phyloP scores from a whole-genome alignment of 2,888 invertebrate genomes.

The Ctenicera cuprea region DNA sequence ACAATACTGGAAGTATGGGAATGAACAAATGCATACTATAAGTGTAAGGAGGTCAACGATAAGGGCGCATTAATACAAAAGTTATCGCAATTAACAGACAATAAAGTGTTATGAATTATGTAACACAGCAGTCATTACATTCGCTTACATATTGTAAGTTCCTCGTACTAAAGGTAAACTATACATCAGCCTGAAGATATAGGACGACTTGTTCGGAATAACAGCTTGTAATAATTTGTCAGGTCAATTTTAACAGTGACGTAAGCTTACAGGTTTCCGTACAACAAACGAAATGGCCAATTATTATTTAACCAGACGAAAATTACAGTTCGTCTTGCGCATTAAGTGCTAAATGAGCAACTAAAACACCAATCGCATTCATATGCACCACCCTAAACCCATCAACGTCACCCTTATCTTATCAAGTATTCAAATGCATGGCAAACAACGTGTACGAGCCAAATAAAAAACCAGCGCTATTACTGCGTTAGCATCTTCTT shows the following conservation, averaged over 20 bases:
- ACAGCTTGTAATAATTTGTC: slow-evolving; percentile 42
- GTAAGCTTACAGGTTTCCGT: too few relatives aligned
- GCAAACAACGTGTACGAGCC: slow-evolving; percentile 57
- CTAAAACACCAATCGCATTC: slow-evolving; percentile 49
- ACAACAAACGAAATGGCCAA: slow-evolving; percentile 26
- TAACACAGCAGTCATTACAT: slow-evolving; percentile 9
- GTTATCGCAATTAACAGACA: neutral
- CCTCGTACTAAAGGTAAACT: slow-evolving; percentile 13
- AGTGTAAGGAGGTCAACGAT: neutral
- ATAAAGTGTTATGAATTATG: slow-evolving; percentile 2
- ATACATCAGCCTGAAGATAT: slow-evolving; percentile 32
- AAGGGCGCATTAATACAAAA: neutral
- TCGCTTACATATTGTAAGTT: slow-evolving; percentile 21
- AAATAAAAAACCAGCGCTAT: slow-evolving; percentile 61
- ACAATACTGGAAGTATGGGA: too few relatives aligned
- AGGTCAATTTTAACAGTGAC: slow-evolving; percentile 6
- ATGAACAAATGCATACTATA: too few relatives aligned
- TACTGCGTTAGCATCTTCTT: slow-evolving; percentile 61
- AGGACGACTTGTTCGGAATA: slow-evolving; percentile 19
- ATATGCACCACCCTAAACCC: slow-evolving; percentile 44
- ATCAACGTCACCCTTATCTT: slow-evolving; percentile 59
- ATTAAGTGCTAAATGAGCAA: slow-evolving; percentile 47
- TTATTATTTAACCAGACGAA: slow-evolving; percentile 27
- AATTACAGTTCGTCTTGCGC: slow-evolving; percentile 36
- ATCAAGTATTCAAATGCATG: slow-evolving; percentile 63